These are phyloP conservation scores for Scelioninae gen. 1 DNA, from an alignment of 2,888 invertebrate genomes.

Conservation along the genomic window DNA sequence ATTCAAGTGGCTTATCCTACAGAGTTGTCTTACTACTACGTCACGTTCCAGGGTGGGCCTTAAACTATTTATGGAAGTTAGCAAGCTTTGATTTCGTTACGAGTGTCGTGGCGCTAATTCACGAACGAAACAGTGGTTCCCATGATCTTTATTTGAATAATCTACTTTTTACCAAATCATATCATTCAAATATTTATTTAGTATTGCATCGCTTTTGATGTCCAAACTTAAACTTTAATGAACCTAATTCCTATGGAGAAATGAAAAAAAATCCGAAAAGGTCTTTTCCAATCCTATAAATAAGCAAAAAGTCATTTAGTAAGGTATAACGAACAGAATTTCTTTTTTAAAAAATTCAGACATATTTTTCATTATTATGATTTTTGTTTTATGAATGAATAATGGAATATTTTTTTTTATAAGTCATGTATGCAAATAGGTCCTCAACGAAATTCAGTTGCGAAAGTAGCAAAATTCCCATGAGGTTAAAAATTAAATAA, in stretches of 20 bases:
- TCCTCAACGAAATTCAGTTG: too few species aligned
- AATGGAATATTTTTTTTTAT: too few species aligned
- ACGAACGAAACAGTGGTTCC: slow-evolving; percentile 57
- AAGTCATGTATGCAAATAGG: too few species aligned
- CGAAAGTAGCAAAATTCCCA: too few species aligned
- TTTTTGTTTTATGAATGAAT: too few species aligned
- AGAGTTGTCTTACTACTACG: slow-evolving; percentile 70
- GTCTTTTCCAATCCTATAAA: too few species aligned
- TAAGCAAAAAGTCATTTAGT: too few species aligned
- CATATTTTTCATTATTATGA: too few species aligned
- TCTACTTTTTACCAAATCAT: slow-evolving; percentile 39
- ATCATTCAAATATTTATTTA: slow-evolving; percentile 33
- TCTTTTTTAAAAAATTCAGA: too few species aligned
- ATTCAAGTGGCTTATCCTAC: slow-evolving; percentile 76
- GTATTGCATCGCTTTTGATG: slow-evolving; percentile 1
- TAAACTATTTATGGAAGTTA: slow-evolving; percentile 76
- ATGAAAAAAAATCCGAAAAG: too few species aligned
- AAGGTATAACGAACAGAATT: too few species aligned
- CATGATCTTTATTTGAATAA: slow-evolving; percentile 60
- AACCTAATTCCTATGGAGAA: not conserved
- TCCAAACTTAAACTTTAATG: slow-evolving; percentile 13
- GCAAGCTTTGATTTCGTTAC: slow-evolving; percentile 76
- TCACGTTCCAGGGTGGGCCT: slow-evolving; percentile 73
- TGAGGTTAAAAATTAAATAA: too few species aligned
- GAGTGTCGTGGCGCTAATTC: slow-evolving; percentile 67